Evolutionary conservation across 2,888 invertebrate genomes (phyloP).

Genomic region (Sphaerophoria rueppellii): DNA sequence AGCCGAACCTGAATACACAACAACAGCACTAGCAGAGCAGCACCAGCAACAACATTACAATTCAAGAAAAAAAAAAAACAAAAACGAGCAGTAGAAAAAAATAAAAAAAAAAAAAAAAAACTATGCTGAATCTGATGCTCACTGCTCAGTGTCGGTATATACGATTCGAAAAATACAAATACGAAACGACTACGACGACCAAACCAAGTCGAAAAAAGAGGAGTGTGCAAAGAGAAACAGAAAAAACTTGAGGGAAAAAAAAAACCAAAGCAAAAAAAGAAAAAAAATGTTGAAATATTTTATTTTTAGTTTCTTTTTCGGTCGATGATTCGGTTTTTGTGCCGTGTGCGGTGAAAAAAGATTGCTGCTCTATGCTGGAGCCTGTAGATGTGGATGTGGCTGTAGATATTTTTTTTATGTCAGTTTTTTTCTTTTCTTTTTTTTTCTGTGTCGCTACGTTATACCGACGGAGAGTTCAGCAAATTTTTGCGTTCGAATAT

Average conservation of each 20-base stretch:
- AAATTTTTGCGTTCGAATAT: constrained; percentile 60
- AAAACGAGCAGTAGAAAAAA: constrained; percentile 54
- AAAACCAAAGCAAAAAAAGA: constrained; percentile 54
- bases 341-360: constrained; percentile 71
- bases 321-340: constrained; percentile 73
- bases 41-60: constrained; percentile 37
- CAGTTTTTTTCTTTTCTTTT: constrained; percentile 25
- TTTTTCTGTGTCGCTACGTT: constrained; percentile 60
- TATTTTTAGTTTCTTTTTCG: constrained; percentile 74
- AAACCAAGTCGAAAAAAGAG: constrained; percentile 56
- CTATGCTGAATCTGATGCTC: constrained; percentile 62
- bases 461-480: constrained; percentile 58
- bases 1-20: constrained; percentile 71
- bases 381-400: constrained; percentile 62
- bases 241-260: constrained; percentile 60
- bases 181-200: constrained; percentile 43
- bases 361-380: constrained; percentile 61
- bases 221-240: constrained; percentile 71
- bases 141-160: too few species aligned
- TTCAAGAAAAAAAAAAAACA: constrained; percentile 38
- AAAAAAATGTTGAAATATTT: constrained; percentile 72
- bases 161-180: constrained; percentile 64
- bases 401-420: constrained; percentile 29
- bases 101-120: constrained; percentile 60
- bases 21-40: neutral